phyloP scores from a whole-genome alignment of 2,797 vertebrate genomes.

The Coracias cyanogaster region DNA sequence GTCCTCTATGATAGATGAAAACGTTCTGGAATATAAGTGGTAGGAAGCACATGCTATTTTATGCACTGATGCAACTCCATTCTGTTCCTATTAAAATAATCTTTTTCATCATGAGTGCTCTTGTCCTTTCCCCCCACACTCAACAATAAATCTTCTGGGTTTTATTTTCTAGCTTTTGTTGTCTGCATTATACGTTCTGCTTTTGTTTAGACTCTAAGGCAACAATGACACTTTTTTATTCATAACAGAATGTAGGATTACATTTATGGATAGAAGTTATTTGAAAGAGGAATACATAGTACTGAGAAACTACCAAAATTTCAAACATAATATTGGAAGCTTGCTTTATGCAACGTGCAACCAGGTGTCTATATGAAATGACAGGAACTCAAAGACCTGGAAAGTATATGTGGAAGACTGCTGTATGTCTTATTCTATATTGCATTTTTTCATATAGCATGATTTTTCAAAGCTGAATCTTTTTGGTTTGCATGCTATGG shows the following conservation, averaged over 20 bases:
- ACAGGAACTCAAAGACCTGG: neutral
- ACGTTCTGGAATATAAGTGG: neutral
- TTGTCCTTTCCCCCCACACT: constrained; percentile 13
- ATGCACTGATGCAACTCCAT: neutral
- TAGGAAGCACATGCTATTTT: constrained; percentile 39
- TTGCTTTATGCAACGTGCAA: neutral
- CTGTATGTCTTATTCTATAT: neutral
- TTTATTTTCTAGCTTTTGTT: constrained; percentile 52
- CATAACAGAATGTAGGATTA: constrained; percentile 1
- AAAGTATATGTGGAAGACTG: neutral
- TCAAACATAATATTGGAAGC: neutral
- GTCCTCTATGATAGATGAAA: constrained; percentile 17
- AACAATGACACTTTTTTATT: neutral
- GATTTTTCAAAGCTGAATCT: neutral
- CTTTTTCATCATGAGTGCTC: constrained; percentile 8
- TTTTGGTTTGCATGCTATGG: neutral
- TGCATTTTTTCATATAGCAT: neutral
- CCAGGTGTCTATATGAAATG: neutral
- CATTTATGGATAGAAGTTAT: neutral
- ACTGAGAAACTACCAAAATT: neutral
- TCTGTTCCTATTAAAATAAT: constrained; percentile 26
- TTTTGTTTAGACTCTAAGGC: constrained; percentile 40
- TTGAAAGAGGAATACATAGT: neutral
- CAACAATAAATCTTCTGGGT: neutral
- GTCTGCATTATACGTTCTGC: neutral